Conservation (phyloP, 1,140 invertebrate species). For the Argopecten irradians region DNA sequence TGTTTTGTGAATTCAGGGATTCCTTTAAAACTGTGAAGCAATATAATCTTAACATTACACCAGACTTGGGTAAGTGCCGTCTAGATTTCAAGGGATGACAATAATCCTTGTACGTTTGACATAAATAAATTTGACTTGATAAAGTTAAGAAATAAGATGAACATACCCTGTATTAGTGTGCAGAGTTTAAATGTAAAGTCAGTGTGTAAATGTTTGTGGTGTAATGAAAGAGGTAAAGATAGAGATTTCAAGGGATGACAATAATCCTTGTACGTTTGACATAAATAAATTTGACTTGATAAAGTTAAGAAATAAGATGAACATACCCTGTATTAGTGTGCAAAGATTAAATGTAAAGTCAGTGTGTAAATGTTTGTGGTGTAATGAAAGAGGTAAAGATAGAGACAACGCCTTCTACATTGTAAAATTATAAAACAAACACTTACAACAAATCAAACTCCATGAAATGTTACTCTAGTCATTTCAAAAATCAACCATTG, state of each 20-base stretch:
- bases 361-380: background rate
- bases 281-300: background rate
- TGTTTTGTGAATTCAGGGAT: background rate
- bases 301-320: background rate
- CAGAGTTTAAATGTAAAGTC: background rate
- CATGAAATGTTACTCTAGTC: background rate
- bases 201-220: background rate
- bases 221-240: background rate
- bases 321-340: background rate
- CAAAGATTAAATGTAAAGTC: background rate
- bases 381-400: background rate
- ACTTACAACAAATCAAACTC: background rate
- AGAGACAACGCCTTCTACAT: background rate
- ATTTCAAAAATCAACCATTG: background rate
- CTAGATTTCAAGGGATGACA: background rate
- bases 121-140: background rate
- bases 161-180: background rate
- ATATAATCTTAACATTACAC: background rate
- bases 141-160: background rate
- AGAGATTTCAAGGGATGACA: too few relatives aligned
- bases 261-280: background rate
- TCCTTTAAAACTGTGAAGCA: background rate
- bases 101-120: background rate
- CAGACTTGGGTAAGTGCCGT: background rate
- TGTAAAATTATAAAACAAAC: background rate